Base-by-base conservation (phyloP, 2,113 vertebrate species). In the Paracanthobrama guichenoti region DNA sequence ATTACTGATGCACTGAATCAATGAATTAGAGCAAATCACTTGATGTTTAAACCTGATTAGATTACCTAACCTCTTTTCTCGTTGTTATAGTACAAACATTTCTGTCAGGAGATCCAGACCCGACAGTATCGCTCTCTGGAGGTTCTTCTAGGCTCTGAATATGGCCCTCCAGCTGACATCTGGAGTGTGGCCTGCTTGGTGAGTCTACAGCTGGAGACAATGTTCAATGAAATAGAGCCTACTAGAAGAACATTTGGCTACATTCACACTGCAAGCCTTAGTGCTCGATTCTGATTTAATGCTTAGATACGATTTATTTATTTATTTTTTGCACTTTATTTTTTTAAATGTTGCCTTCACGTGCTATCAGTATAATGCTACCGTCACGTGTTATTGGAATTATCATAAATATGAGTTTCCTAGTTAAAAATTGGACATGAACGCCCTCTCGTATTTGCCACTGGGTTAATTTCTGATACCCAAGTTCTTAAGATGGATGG, bases 121-220 rank as follows among this genome's bases (percentile, higher is more conserved):
- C 94, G 94, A 87, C 95, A 96, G 20, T 97, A 97, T 85, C 93
- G 96, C 6, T 95, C 96, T 26, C 91, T 96, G 50, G 96, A 97
- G 88, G 95, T 96, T 78, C 94, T 97, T 28, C 91, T 97, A 20
- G 96, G 96, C 28, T 92, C 95, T 78, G 94, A 95, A 42, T 97
- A 97, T 0, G 84, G 95, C 22, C 94, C 96, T 9, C 92, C 96
- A 24, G 96, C 91, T 0, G 96, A 97, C 87, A 95, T 97, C 89
- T 97, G 96, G 96, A 97, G 96, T 60, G 91, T 90, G 0, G 96
- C 95, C 28, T 97, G 96, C 87, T 91, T 97, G 96, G 96, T 97
- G 92, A 91, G 91, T 85, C 26, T 57, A 0, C 2, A 77, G 57
- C n/a, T 26, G 39, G 12, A 26, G 11, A 12, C 28, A 10, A 14